These are phyloP conservation scores for Drosophila simulans DNA, from an alignment of 1,140 invertebrate species.

Conservation along the genomic window DNA sequence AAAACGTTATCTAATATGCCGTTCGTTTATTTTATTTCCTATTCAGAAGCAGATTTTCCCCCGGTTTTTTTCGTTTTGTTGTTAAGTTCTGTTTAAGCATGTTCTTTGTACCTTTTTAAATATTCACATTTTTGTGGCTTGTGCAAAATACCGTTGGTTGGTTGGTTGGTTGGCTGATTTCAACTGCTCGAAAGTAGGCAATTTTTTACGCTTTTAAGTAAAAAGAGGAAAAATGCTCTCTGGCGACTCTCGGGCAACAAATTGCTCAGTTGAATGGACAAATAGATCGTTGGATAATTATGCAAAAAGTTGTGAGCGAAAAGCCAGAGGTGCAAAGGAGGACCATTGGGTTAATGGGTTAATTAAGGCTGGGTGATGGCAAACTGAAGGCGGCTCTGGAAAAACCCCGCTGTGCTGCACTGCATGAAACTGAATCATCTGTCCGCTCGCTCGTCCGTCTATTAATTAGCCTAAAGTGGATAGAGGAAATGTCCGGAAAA, in stretches of 20 bases:
- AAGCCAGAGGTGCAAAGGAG: conserved; percentile 6
- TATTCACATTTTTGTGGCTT: conserved; percentile 3
- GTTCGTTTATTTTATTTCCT: conserved; percentile 5
- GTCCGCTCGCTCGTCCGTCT: conserved; percentile 33
- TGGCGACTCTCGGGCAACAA: conserved; percentile 13
- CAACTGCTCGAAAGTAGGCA: background rate
- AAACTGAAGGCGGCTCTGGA: background rate
- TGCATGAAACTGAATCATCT: conserved; percentile 21
- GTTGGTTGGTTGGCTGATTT: background rate
- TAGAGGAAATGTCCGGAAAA: conserved; percentile 22
- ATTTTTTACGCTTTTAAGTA: background rate
- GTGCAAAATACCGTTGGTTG: background rate
- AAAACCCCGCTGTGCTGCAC: background rate
- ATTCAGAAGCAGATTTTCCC: background rate
- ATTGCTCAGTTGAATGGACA: conserved; percentile 57
- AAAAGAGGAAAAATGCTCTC: conserved; percentile 16
- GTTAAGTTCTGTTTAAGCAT: background rate
- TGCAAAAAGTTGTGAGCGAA: conserved; percentile 21
- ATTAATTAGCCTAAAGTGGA: conserved; percentile 66
- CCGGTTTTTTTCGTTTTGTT: background rate
- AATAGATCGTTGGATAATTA: conserved; percentile 58
- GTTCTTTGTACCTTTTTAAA: background rate
- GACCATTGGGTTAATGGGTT: conserved; percentile 54
- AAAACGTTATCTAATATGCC: conserved; percentile 1
- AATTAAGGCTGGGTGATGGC: conserved; percentile 53